These are phyloP conservation scores for Brachypteracias leptosomus DNA, from an alignment of 2,113 vertebrate genomes.

Conservation along the genomic window DNA sequence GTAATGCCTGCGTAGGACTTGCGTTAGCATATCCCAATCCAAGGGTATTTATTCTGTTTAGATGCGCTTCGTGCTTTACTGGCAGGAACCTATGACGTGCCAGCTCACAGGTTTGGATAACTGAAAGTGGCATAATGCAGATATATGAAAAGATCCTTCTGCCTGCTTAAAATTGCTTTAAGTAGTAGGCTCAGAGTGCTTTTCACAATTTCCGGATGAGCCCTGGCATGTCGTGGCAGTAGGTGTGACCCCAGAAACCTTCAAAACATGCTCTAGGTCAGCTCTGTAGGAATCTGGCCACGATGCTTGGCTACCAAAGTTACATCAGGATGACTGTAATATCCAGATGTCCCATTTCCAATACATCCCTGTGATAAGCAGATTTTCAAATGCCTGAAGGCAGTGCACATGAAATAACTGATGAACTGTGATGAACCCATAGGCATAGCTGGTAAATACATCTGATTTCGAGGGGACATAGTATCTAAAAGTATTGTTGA, in stretches of 20 bases:
- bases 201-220: neutral
- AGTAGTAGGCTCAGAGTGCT: neutral
- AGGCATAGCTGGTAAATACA: neutral
- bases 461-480: neutral
- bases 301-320: neutral
- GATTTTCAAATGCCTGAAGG: neutral
- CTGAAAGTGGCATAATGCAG: neutral
- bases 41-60: neutral
- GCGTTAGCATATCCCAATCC: neutral
- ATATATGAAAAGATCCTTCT: neutral
- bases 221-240: accelerated
- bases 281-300: neutral
- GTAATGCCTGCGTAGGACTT: neutral
- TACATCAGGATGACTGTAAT: neutral
- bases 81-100: neutral
- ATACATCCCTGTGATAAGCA: neutral
- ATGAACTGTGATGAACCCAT: neutral
- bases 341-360: neutral
- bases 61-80: neutral
- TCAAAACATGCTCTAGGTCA: accelerated
- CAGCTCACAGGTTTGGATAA: neutral
- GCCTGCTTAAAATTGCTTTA: neutral
- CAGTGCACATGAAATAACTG: neutral
- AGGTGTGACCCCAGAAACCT: neutral
- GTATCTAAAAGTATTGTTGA: neutral